Percentiles rank a stretch among this genome's conserved stretches.
Conservation (phyloP, 2,888 invertebrate species). For the Drosophila dives region DNA sequence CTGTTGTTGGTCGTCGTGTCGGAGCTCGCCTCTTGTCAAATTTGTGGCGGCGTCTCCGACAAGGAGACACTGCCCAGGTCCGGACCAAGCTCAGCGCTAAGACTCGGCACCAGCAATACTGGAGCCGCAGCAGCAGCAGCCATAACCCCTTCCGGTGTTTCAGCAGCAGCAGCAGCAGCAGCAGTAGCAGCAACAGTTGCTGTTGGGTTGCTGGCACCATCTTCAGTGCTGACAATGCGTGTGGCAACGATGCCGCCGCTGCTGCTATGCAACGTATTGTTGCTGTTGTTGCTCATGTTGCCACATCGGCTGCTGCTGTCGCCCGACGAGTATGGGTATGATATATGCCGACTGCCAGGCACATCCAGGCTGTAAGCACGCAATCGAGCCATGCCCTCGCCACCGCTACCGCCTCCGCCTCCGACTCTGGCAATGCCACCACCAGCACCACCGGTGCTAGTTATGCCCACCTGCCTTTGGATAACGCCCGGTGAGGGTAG, state of each 20-base stretch:
- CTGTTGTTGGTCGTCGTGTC: constrained; percentile 51
- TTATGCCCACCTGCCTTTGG: background rate
- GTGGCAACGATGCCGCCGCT: constrained; percentile 74
- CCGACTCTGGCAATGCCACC: background rate
- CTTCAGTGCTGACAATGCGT: constrained; percentile 78
- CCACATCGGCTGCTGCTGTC: constrained; percentile 82
- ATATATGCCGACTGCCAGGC: constrained; percentile 75
- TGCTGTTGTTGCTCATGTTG: constrained; percentile 83
- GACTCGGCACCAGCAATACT: constrained; percentile 65
- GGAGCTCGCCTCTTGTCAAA: constrained; percentile 85
- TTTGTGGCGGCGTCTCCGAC: constrained; percentile 81
- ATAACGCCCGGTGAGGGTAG: constrained; percentile 68
- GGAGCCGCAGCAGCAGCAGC: constrained; percentile 55
- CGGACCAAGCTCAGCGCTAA: constrained; percentile 80
- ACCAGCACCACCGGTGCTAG: background rate
- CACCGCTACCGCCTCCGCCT: constrained; percentile 7
- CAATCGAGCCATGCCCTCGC: constrained; percentile 49
- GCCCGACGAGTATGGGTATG: constrained; percentile 82
- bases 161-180: background rate
- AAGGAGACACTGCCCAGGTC: constrained; percentile 79
- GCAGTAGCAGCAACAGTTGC: background rate
- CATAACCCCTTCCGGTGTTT: background rate
- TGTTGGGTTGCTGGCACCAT: constrained; percentile 53
- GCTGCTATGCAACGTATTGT: constrained; percentile 83
- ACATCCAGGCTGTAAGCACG: constrained; percentile 85